Base-by-base conservation (phyloP, 2,797 vertebrate genomes). In the Eptatretus atami region DNA sequence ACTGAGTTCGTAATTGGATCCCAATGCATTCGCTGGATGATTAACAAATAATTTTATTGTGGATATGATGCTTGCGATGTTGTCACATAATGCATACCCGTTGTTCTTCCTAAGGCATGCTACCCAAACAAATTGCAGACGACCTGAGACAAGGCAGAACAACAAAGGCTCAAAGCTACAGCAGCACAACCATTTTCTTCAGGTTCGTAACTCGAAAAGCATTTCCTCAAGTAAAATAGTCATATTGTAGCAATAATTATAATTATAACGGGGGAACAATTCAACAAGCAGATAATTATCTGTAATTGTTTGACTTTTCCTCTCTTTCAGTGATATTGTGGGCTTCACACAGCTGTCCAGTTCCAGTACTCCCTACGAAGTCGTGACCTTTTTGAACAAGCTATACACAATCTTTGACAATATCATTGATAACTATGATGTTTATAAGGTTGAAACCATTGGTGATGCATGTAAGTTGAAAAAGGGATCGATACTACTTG, bases 381-480 rank as follows among this genome's bases (percentile, higher is more conserved):
- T 82, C 3, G 80, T 78, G 2, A 76, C 81, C 64, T 77, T 83
- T 66, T 75, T 85, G 64, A 82, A 82, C 72, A 84, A 82, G 66
- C 77, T 82, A 66, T 82, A 80, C 66, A 82, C 78, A 0, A 77
- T 77, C 3, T 83, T 80, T n/a, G 84, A 82, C 31, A 78, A 84
- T 70, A 83, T 83, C 67, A 80, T 80, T 65, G 82, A 80, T 71
- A 81, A 77, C 72, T 72, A 79, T 12, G 79, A 85, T 67, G 81
- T 84, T 65, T 87, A 82, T 70, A 82, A 83, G 71, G 80, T 81
- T 70, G 81, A 86, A 71, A 84, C 75, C 64, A 80, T 80, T 65
- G 77, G 80, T 68, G 80, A 82, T 53, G 80, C 76, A 14, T 81
- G 79, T 82, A 71, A 79, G 78, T 73, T 68, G 2, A 13, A 4